Evolutionary conservation across 2,797 vertebrate species (phyloP).

Genomic region (Aulostomus chinensis): DNA sequence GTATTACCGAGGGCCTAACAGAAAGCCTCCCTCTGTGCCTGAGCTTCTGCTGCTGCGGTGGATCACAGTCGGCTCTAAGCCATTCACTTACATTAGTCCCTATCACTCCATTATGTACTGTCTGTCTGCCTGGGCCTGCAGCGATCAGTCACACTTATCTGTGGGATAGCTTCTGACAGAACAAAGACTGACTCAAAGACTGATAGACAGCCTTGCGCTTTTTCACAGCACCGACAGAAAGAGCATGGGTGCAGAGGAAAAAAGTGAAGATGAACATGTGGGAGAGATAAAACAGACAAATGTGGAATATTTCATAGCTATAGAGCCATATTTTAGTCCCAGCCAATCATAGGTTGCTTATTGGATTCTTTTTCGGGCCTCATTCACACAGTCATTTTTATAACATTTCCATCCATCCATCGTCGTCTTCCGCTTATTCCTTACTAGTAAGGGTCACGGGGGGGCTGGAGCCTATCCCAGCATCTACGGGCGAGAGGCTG

Average conservation of each 20-base stretch:
- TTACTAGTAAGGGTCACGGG: too few species aligned
- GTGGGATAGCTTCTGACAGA: conserved; percentile 59
- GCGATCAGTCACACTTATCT: conserved; percentile 65
- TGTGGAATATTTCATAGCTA: background rate
- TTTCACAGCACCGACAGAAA: conserved; percentile 2
- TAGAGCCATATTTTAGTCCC: too few species aligned
- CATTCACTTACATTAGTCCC: conserved; percentile 63
- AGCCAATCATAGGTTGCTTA: too few species aligned
- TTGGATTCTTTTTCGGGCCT: too few species aligned
- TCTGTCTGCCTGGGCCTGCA: conserved; percentile 51
- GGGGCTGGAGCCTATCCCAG: too few species aligned
- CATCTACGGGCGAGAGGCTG: too few species aligned
- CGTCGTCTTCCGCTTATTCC: too few species aligned
- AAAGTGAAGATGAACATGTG: background rate
- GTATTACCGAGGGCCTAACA: conserved; percentile 48
- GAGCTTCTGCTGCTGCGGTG: conserved; percentile 32
- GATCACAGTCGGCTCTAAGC: conserved; percentile 49
- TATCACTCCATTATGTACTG: conserved; percentile 66
- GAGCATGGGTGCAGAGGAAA: too few species aligned
- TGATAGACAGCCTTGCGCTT: conserved; percentile 29
- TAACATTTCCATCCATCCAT: too few species aligned
- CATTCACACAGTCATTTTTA: too few species aligned
- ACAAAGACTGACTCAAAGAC: conserved; percentile 52
- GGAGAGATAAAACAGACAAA: background rate
- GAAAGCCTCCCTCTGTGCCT: conserved; percentile 42